phyloP scores from a whole-genome alignment of 1,140 invertebrate species.

The Pissodes strobi region DNA sequence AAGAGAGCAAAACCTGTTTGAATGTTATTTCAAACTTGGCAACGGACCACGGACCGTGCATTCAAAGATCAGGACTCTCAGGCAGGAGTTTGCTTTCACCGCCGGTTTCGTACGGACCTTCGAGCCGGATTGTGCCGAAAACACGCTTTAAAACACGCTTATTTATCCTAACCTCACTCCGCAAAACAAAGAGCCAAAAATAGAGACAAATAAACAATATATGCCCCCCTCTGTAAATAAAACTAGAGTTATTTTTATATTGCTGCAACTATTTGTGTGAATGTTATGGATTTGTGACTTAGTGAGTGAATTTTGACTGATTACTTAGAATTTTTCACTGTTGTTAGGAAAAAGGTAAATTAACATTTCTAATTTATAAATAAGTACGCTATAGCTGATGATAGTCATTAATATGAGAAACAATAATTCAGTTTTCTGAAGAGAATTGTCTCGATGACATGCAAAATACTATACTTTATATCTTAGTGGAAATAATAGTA shows the following conservation, averaged over 20 bases:
- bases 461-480: no score
- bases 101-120: conserved; percentile 15
- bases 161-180: conserved; percentile 17
- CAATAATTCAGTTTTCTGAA: no score
- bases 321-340: neutral
- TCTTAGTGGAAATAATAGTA: no score
- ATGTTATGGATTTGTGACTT: conserved; percentile 11
- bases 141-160: conserved; percentile 19
- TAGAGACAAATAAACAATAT: conserved; percentile 21
- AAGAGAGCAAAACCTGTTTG: conserved; percentile 12
- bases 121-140: conserved; percentile 2
- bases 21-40: conserved; percentile 12
- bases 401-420: no score
- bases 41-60: neutral
- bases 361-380: no score
- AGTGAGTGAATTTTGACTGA: conserved; percentile 17
- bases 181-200: conserved; percentile 13
- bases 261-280: conserved; percentile 6
- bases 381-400: no score
- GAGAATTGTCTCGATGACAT: no score
- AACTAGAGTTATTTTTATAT: conserved; percentile 11
- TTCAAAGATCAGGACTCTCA: no score
- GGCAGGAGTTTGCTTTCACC: conserved; percentile 11
- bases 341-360: no score
- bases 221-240: conserved; percentile 10